Percentiles rank a stretch among this genome's conserved stretches.
Conservation (phyloP, 2,797 vertebrate genomes). For the Helarctos malayanus region DNA sequence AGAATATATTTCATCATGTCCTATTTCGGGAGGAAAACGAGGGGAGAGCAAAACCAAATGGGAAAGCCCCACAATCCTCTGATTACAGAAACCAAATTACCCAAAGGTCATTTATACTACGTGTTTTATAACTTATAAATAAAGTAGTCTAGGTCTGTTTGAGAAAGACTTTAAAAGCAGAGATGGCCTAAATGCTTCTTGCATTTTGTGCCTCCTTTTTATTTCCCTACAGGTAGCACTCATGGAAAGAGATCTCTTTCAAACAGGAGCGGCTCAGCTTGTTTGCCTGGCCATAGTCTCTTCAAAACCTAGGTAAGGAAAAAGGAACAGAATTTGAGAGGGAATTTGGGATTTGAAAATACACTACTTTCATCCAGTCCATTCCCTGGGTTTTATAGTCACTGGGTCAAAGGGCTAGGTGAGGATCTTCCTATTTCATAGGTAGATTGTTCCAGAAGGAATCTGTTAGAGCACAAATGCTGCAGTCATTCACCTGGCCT, state of each 20-base stretch:
- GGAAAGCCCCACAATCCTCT: constrained; percentile 43
- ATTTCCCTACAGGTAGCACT: neutral
- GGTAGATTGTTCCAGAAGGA: neutral
- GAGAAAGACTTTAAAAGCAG: constrained; percentile 41
- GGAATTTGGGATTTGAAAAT: neutral
- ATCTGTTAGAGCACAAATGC: neutral
- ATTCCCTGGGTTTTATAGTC: neutral
- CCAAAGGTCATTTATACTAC: constrained; percentile 52
- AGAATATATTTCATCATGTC: constrained; percentile 67
- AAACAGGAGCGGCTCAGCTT: neutral
- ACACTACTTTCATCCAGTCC: neutral
- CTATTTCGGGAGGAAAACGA: constrained; percentile 66
- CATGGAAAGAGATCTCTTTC: constrained; percentile 40
- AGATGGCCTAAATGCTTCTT: neutral
- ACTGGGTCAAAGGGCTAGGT: neutral
- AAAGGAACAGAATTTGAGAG: neutral
- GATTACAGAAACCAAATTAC: constrained; percentile 57
- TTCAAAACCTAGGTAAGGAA: neutral
- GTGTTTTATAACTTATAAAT: constrained; percentile 5
- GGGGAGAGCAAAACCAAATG: constrained; percentile 43
- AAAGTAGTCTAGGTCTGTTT: neutral
- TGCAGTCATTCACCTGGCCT: neutral
- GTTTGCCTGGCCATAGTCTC: neutral
- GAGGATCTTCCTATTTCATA: neutral
- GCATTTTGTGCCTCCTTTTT: constrained; percentile 1